Conservation (phyloP, 1,140 invertebrate species). For the Sycophaga agraensis region DNA sequence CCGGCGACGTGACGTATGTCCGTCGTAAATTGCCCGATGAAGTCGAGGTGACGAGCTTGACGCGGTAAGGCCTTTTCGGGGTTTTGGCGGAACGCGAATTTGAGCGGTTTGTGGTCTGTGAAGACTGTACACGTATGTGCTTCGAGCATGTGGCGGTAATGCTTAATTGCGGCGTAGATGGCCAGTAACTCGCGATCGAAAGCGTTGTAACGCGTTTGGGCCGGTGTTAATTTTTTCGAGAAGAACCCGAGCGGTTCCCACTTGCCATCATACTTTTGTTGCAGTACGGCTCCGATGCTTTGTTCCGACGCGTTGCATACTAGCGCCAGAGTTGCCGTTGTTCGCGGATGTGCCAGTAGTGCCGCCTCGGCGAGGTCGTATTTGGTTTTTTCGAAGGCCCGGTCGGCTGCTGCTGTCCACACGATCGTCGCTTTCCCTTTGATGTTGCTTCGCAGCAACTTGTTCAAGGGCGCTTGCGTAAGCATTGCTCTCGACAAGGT, state of each 20-base stretch:
- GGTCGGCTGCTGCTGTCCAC: constrained; percentile 18
- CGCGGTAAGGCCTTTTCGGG: neutral
- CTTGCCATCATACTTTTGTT: constrained; percentile 27
- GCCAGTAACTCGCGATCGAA: constrained; percentile 24
- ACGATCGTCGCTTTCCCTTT: too few relatives aligned
- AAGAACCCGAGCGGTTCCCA: constrained; percentile 51
- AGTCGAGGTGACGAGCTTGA: neutral
- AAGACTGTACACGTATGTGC: constrained; percentile 36
- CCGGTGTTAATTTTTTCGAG: too few relatives aligned
- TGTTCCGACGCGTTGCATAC: neutral
- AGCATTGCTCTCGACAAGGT: neutral
- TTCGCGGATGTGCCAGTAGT: constrained; percentile 34
- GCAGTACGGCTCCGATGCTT: neutral
- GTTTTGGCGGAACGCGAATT: constrained; percentile 33
- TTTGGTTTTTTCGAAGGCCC: constrained; percentile 33
- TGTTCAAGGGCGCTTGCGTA: neutral
- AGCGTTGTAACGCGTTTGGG: too few relatives aligned
- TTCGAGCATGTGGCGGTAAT: constrained; percentile 42
- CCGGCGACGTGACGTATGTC: neutral
- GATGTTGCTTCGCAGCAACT: too few relatives aligned
- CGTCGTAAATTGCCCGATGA: neutral
- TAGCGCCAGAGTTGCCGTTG: neutral
- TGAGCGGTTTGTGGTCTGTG: constrained; percentile 54
- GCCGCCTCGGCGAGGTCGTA: constrained; percentile 30
- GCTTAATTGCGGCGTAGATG: constrained; percentile 40